These are phyloP conservation scores for Acromyrmex echinatior DNA, from an alignment of 1,140 invertebrate species.

Conservation along the genomic window DNA sequence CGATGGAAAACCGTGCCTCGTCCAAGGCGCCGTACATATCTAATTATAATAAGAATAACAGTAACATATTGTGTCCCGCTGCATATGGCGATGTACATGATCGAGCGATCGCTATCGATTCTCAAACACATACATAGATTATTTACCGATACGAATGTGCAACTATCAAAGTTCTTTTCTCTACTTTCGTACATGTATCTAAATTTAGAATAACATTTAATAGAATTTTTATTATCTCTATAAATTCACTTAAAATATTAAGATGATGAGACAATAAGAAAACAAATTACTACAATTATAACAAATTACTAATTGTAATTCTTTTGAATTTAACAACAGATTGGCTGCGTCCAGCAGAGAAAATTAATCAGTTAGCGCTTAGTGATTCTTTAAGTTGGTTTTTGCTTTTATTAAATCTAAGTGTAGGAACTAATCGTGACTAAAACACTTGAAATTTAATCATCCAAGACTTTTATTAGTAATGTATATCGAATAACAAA, in stretches of 20 bases:
- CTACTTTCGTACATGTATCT: neutral
- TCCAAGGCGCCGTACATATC: conserved; percentile 58
- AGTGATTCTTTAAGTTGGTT: too few species aligned
- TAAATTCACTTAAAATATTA: neutral
- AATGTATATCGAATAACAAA: neutral
- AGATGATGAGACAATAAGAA: neutral
- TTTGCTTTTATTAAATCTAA: too few species aligned
- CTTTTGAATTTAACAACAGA: neutral
- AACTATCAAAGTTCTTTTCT: conserved; percentile 13
- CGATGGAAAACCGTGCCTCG: conserved; percentile 57
- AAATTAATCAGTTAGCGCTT: too few species aligned
- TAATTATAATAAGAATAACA: conserved; percentile 66
- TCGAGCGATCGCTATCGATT: conserved; percentile 51
- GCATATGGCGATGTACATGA: conserved; percentile 49
- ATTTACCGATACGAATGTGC: neutral
- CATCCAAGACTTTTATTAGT: neutral
- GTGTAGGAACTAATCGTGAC: too few species aligned
- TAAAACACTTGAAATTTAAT: neutral
- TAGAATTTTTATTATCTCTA: neutral
- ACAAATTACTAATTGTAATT: neutral
- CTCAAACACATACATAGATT: conserved; percentile 29
- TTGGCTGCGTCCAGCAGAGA: too few species aligned
- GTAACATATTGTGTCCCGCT: conserved; percentile 58
- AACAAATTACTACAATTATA: too few species aligned
- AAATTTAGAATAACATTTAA: neutral